These are phyloP conservation scores for Cyrtorhinus lividipennis DNA, from an alignment of 1,140 invertebrate species.

Conservation along the genomic window DNA sequence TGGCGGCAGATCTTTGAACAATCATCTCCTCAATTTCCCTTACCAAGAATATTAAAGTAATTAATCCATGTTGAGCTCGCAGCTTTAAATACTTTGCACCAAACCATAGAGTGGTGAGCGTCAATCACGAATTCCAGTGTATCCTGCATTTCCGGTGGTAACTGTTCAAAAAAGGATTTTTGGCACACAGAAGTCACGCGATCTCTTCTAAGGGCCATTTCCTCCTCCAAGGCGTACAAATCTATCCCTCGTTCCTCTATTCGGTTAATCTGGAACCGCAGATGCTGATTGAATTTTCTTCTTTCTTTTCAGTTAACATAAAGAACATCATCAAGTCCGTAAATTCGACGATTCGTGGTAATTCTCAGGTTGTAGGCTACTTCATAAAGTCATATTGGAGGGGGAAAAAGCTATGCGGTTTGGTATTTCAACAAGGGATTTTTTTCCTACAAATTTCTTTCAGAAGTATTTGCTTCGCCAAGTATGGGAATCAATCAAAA, in stretches of 20 bases:
- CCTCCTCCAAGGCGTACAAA: slow-evolving; percentile 16
- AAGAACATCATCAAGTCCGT: too few species aligned
- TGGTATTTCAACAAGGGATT: too few species aligned
- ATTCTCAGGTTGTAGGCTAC: too few species aligned
- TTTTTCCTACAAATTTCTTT: too few species aligned
- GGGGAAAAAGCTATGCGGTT: too few species aligned
- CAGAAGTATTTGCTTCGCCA: too few species aligned
- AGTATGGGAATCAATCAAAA: too few species aligned
- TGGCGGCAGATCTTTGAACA: too few species aligned
- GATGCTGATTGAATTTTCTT: too few species aligned
- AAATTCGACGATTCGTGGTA: too few species aligned
- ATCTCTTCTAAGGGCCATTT: slow-evolving; percentile 15
- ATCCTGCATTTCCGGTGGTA: slow-evolving; percentile 50
- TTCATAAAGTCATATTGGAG: too few species aligned
- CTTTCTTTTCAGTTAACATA: too few species aligned
- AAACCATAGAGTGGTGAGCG: slow-evolving; percentile 59
- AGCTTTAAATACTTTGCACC: slow-evolving; percentile 42
- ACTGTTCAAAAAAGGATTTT: neutral
- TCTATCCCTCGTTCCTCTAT: slow-evolving; percentile 12
- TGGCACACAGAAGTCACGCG: slow-evolving; percentile 16
- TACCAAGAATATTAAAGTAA: slow-evolving; percentile 68
- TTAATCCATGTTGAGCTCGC: slow-evolving; percentile 80
- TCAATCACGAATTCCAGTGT: slow-evolving; percentile 61
- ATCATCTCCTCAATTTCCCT: neutral
- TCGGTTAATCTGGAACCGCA: slow-evolving; percentile 12